These are phyloP conservation scores for Choristoneura rosaceana DNA, from an alignment of 2,888 invertebrate genomes.

Conservation along the genomic window DNA sequence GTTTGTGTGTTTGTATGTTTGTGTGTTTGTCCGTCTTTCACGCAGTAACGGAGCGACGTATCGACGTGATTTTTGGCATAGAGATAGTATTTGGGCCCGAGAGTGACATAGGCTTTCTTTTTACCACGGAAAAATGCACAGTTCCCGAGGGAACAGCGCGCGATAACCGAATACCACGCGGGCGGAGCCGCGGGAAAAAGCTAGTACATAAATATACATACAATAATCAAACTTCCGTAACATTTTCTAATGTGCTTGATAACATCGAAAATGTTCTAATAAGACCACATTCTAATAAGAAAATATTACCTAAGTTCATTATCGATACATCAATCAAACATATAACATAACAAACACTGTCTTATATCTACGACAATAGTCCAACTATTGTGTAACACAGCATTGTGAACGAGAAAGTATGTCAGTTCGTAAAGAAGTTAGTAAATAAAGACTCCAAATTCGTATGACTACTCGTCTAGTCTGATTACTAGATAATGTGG, in stretches of 20 bases:
- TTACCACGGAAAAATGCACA: too few relatives aligned
- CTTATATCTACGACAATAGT: slow-evolving; percentile 29
- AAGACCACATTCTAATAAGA: slow-evolving; percentile 5
- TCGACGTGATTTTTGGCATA: too few relatives aligned
- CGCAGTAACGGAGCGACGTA: too few relatives aligned
- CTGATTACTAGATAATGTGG: too few relatives aligned
- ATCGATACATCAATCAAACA: slow-evolving; percentile 35
- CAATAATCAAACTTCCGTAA: background rate
- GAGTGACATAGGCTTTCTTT: too few relatives aligned
- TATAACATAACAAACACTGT: slow-evolving; percentile 6
- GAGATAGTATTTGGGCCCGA: too few relatives aligned
- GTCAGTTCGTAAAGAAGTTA: slow-evolving; percentile 44
- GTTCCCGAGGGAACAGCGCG: too few relatives aligned
- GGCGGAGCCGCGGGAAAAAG: too few relatives aligned
- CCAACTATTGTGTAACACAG: slow-evolving; percentile 47
- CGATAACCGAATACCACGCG: too few relatives aligned
- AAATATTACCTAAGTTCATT: slow-evolving; percentile 10
- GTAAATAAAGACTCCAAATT: slow-evolving; percentile 41
- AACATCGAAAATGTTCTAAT: slow-evolving; percentile 7
- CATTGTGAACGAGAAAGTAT: slow-evolving; percentile 52
- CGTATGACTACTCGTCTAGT: background rate
- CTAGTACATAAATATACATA: too few relatives aligned
- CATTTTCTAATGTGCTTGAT: background rate
- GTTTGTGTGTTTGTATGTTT: too few relatives aligned
- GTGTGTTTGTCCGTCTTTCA: too few relatives aligned